Evolutionary conservation across 2,888 invertebrate species (phyloP).

Genomic region (Diarsia brunnea): DNA sequence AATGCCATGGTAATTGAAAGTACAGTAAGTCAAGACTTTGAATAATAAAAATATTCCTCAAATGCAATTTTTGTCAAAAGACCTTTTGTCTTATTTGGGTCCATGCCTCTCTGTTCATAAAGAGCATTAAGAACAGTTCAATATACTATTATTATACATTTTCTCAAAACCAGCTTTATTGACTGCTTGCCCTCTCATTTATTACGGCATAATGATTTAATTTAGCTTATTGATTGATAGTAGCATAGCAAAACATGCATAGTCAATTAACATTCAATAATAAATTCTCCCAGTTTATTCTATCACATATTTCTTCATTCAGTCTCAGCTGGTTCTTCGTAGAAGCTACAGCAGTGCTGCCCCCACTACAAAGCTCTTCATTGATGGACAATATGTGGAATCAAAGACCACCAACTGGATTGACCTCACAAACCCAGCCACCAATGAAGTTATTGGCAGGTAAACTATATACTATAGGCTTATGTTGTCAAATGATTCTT

Average conservation of each 20-base stretch:
- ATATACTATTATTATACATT: neutral
- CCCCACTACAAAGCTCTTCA: constrained; percentile 97
- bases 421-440: constrained; percentile 98
- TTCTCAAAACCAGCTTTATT: neutral
- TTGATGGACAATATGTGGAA: constrained; percentile 98
- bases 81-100: neutral
- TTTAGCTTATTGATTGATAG: neutral
- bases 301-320: constrained; percentile 30
- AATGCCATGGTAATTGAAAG: neutral
- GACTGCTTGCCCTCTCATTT: neutral
- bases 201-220: neutral
- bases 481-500: neutral
- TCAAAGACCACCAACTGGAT: constrained; percentile 98
- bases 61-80: neutral
- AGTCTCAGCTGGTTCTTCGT: constrained; percentile 81
- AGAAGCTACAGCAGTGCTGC: constrained; percentile 91
- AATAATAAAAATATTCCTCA: neutral
- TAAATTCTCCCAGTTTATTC: neutral
- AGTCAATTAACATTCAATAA: neutral
- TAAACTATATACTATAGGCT: constrained; percentile 63
- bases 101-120: neutral
- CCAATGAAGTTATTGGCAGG: constrained; percentile 95
- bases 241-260: neutral
- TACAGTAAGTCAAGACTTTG: neutral
- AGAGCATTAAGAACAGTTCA: neutral